Conservation (phyloP, 2,888 invertebrate species). For the Spodoptera littoralis region DNA sequence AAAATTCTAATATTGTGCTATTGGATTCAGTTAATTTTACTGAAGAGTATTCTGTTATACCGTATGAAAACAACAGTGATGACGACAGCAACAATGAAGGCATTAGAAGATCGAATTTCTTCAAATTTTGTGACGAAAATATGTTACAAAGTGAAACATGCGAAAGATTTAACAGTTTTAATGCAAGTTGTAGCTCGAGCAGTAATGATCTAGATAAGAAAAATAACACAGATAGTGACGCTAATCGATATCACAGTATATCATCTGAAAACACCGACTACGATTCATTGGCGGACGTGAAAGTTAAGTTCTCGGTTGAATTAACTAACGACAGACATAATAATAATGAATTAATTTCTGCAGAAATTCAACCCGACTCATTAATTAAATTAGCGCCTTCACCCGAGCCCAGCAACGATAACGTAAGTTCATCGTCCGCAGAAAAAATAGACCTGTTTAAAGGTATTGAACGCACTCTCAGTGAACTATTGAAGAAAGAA, state of each 20-base stretch:
- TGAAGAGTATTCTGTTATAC: constrained; percentile 75
- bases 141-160: constrained; percentile 85
- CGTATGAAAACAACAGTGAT: constrained; percentile 69
- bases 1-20: constrained; percentile 73
- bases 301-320: constrained; percentile 79
- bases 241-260: constrained; percentile 73
- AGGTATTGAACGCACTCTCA: constrained; percentile 87
- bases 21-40: constrained; percentile 79
- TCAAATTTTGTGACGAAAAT: constrained; percentile 80
- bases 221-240: constrained; percentile 70
- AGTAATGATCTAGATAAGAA: constrained; percentile 75
- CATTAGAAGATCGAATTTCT: constrained; percentile 68
- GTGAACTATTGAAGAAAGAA: constrained; percentile 88
- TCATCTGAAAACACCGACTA: constrained; percentile 76
- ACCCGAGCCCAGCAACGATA: constrained; percentile 73
- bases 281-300: constrained; percentile 78
- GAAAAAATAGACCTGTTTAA: constrained; percentile 87
- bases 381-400: constrained; percentile 76
- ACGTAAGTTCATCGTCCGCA: constrained; percentile 63
- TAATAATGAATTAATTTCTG: constrained; percentile 62
- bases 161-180: constrained; percentile 84
- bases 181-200: constrained; percentile 76
- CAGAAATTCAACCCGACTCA: constrained; percentile 65
- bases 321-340: constrained; percentile 70
- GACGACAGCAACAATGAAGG: constrained; percentile 68